A percentile compares a stretch with the other conserved stretches of the same genome.
Conservation (phyloP, 35 echinoderm and acorn worm genomes). For the Acanthaster planci region DNA sequence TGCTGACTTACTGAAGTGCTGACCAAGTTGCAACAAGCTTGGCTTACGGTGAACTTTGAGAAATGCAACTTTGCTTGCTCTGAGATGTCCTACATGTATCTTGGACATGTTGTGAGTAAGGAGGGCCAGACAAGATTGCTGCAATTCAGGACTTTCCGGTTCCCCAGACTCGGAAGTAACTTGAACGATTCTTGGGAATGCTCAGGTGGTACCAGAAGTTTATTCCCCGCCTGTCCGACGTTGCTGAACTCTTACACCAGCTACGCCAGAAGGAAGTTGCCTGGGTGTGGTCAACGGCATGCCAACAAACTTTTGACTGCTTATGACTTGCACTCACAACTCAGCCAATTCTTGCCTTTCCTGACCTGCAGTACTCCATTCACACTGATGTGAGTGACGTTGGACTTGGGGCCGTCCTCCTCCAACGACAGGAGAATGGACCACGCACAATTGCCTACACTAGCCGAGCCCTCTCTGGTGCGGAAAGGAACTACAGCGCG, state of each 20-base stretch:
- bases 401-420: no score
- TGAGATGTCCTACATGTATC: neutral
- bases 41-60: constrained; percentile 17
- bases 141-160: no score
- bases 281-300: no score
- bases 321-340: neutral
- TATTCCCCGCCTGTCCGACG: constrained; percentile 3
- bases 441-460: constrained; percentile 20
- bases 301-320: no score
- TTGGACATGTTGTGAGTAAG: constrained; percentile 25
- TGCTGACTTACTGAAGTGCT: no score
- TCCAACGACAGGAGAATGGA: constrained; percentile 7
- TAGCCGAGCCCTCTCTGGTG: constrained; percentile 2
- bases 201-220: no score
- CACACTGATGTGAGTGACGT: constrained; percentile 61
- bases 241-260: constrained; percentile 19
- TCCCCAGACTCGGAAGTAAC: no score
- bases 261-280: no score
- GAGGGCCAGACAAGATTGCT: no score
- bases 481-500: no score
- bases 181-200: no score
- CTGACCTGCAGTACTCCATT: constrained; percentile 28
- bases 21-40: neutral
- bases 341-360: neutral
- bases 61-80: neutral